Evolutionary conservation across 2,888 invertebrate species (phyloP), one percentile per base, ranked within the genome.

Genomic region (Mayetiola destructor): DNA sequence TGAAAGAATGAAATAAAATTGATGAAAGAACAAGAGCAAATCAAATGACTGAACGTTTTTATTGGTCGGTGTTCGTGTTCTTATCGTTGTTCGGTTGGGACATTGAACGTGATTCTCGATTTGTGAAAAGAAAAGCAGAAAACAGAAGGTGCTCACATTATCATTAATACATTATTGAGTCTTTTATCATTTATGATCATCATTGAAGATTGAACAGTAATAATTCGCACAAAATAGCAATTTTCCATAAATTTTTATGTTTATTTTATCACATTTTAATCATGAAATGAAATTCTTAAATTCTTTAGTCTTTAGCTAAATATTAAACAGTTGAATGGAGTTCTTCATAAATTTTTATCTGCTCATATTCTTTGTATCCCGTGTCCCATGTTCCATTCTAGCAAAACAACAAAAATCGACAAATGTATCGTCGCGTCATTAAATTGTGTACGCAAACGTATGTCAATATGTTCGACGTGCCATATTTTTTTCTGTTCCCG

Each of bases 211-310:
- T n/a, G n/a, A n/a, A n/a, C n/a, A 48, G 23, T 42, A 48, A 27
- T 48, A 39, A 48, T 48, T 48, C 48, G 48, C 48, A 48, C 48
- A 48, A 48, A 48, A 23, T n/a, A 48, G 27, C 27, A 48, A 48
- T 48, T 48, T 27, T 27, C 48, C 48, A 48, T 48, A 48, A 48
- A 48, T 48, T 48, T 48, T 48, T 48, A 48, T 48, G 48, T 48
- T 48, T 48, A 48, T 48, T 48, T 48, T 27, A 48, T 27, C n/a
- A n/a, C 48, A 48, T 27, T 48, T 48, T 48, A 48, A 48, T 27
- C 27, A 16, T 12, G 27, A n/a, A 48, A 48, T 48, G 48, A 48
- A 48, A 27, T 48, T 23, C 27, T 48, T n/a, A n/a, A n/a, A n/a
- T n/a, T n/a, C n/a, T n/a, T n/a, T n/a, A n/a, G n/a, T 42, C 27